Evolutionary conservation across 2,797 vertebrate genomes (phyloP), one percentile per base, ranked within the genome.

Genomic region (Hafferia zeledoni): DNA sequence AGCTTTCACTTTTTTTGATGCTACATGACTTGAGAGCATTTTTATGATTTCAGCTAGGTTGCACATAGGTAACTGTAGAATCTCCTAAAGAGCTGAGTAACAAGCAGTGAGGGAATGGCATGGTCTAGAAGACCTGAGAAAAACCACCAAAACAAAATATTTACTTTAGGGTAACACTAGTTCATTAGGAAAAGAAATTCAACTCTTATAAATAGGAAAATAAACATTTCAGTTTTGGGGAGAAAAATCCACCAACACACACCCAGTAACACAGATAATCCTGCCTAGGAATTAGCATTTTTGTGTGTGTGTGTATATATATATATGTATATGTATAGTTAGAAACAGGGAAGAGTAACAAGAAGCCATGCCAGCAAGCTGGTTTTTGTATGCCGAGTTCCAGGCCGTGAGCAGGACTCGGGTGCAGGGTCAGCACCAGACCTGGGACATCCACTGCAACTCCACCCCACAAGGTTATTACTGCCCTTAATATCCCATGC

Each of bases 401-500:
- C 14, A 46, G 59, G 35, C 0, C 0, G 50, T 4, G 59, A 91
- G 64, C 19, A 24, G 44, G 56, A 63, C 59, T 61, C 4, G 3
- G 31, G 28, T 2, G 0, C 1, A 0, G 43, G 63, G 70, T 87
- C 69, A 53, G 43, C 6, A 11, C 70, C 50, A 60, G 35, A 81
- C 46, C 44, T 1, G 2, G 41, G 77, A 87, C 53, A 69, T 39
- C n/a, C 65, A 50, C 15, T 37, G 74, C 86, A 89, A 31, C 37
- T 59, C 90, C 79, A 65, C 13, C 69, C 67, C 3, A 6, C 61
- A 95, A 89, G 87, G 87, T 95, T 95, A 95, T 95, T 77, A 92
- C 91, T 9, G 1, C 69, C 80, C 92, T 87, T 96, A 97, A 96
- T 93, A 96, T 90, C 70, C 83, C 95, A 97, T 94, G 96, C 96